Evolutionary conservation across 1,140 invertebrate genomes (phyloP), one percentile per base, ranked within the genome.

Genomic region (Scaptomyza graminum): DNA sequence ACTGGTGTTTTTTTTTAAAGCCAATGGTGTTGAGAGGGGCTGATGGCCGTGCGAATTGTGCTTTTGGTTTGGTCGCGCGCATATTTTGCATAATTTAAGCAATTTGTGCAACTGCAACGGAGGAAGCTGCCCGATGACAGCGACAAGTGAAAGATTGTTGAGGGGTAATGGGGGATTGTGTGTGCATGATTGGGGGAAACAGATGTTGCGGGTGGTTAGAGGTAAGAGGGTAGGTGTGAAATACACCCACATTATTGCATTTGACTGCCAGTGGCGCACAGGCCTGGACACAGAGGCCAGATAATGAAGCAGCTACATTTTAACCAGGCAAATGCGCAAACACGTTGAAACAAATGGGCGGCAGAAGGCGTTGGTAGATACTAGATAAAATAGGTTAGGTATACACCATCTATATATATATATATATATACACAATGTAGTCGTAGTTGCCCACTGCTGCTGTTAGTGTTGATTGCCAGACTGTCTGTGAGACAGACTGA

Each of bases 81-180:
- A 87, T 88, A 87, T 87, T 87, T 87, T 87, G 83, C 83, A 87
- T 87, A 88, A 87, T 87, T 87, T 87, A 87, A 87, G 83, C 83
- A 87, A 87, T 87, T 87, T 87, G 83, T 87, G 83, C 78, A 79
- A 64, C 75, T 74, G 75, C 75, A 87, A 67, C 70, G 51, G 74
- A 70, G 63, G 55, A 54, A 50, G 64, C 49, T 44, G 49, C 49
- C 49, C 39, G 65, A 54, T 68, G 65, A 62, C 39, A 64, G 59
- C 78, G 52, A 55, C 67, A 64, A 64, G 56, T 57, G 50, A 61
- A 47, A 52, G 41, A 64, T 55, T 73, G 57, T 13, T 11, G 16
- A 44, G 31, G 28, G 16, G 15, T 22, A 22, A 22, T 22, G 18
- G 37, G 9, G 8, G 31, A 9, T 34, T 3, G 5, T 12, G 9